Evolutionary conservation across 2,113 vertebrate species (phyloP).

Genomic region (Rhegmatorhina hoffmannsi): DNA sequence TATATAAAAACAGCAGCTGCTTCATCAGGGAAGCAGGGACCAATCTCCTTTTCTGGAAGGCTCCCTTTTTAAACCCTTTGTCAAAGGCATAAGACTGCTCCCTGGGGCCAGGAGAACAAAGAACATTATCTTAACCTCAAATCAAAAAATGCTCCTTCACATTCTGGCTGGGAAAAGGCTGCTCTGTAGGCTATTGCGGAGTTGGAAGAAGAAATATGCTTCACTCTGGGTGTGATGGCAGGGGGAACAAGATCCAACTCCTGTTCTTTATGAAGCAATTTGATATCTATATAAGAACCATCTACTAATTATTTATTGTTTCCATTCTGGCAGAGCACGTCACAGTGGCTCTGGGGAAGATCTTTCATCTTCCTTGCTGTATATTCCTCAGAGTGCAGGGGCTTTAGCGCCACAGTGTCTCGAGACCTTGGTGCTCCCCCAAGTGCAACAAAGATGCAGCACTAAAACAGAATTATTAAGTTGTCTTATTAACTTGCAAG

Average conservation of each 20-base stretch:
- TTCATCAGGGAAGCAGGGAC: not conserved
- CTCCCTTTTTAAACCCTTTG: not conserved
- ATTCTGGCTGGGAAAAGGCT: not conserved
- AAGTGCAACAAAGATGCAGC: not conserved
- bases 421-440: not conserved
- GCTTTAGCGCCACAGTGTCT: not conserved
- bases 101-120: not conserved
- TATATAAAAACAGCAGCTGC: not conserved
- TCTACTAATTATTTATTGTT: not conserved
- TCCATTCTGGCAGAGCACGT: not conserved
- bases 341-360: slow-evolving; percentile 7
- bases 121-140: not conserved
- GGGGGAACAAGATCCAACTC: not conserved
- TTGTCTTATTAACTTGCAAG: not conserved
- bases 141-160: not conserved
- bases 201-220: not conserved
- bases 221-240: rapidly evolving
- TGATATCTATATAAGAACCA: not conserved
- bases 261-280: not conserved
- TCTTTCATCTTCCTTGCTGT: slow-evolving; percentile 6
- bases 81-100: not conserved
- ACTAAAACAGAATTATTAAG: slow-evolving; percentile 21
- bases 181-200: not conserved
- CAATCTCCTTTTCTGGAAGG: not conserved
- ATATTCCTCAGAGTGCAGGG: not conserved